These are phyloP conservation scores for Lacanobia oleracea DNA, from an alignment of 2,888 invertebrate species.

Conservation along the genomic window DNA sequence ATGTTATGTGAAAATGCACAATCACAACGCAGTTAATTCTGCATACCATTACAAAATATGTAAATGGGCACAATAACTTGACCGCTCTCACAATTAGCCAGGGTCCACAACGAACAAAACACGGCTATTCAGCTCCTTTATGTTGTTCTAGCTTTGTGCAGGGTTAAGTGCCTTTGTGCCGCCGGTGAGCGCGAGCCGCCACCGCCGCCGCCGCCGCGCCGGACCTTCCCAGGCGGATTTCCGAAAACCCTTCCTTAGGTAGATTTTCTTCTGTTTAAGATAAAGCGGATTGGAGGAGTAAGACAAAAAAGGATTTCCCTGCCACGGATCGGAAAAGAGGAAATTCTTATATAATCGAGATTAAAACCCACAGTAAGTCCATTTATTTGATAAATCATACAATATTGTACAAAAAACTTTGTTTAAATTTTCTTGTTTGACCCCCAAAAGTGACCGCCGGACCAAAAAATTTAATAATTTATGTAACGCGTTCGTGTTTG, in stretches of 20 bases:
- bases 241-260: slow-evolving; percentile 46
- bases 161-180: slow-evolving; percentile 39
- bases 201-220: neutral
- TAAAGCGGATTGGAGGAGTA: slow-evolving; percentile 3
- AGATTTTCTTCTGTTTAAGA: slow-evolving; percentile 24
- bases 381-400: too few species aligned
- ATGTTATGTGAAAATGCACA: slow-evolving; percentile 1
- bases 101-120: slow-evolving; percentile 39
- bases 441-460: too few species aligned
- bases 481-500: too few species aligned
- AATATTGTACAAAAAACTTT: too few species aligned
- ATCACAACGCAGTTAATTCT: neutral
- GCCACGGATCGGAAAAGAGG: neutral
- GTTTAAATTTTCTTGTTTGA: too few species aligned
- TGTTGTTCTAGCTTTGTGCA: slow-evolving; percentile 31
- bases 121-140: slow-evolving; percentile 31
- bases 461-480: too few species aligned
- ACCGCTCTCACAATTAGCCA: slow-evolving; percentile 25
- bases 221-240: slow-evolving; percentile 34
- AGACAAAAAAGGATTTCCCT: neutral
- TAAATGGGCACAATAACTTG: slow-evolving; percentile 29
- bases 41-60: slow-evolving; percentile 7
- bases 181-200: neutral
- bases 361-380: too few species aligned
- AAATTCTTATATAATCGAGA: neutral